Conservation (phyloP, 1,140 invertebrate genomes). For the Heliconius eleuchia region DNA sequence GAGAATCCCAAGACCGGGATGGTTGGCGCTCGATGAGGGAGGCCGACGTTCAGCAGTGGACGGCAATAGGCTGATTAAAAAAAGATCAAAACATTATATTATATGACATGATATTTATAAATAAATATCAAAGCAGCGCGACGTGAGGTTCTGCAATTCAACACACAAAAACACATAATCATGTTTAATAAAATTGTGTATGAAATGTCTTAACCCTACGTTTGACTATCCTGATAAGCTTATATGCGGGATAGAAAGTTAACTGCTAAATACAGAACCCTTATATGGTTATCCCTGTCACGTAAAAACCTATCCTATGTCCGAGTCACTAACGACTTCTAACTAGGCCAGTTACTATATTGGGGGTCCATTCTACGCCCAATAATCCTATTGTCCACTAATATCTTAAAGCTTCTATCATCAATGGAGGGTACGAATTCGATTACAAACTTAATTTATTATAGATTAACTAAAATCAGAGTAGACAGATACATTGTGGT, state of each 20-base stretch:
- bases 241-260: no score
- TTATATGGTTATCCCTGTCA: background rate
- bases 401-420: background rate
- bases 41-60: no score
- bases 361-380: background rate
- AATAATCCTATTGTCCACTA: slow-evolving; percentile 7
- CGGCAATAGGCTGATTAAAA: no score
- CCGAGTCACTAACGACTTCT: background rate
- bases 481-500: background rate
- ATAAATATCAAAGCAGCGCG: no score
- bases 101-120: no score
- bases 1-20: no score
- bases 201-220: background rate
- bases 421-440: slow-evolving; percentile 2
- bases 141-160: no score
- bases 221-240: no score
- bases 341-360: background rate
- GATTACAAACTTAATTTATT: slow-evolving; percentile 8
- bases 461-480: background rate
- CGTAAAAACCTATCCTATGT: background rate
- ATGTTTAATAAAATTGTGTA: background rate
- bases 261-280: background rate
- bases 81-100: no score
- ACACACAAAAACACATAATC: no score
- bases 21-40: no score